Percentiles rank a stretch among this genome's conserved stretches.
phyloP scores from a whole-genome alignment of 2,888 invertebrate species.

The Kryphioiulus occultus region DNA sequence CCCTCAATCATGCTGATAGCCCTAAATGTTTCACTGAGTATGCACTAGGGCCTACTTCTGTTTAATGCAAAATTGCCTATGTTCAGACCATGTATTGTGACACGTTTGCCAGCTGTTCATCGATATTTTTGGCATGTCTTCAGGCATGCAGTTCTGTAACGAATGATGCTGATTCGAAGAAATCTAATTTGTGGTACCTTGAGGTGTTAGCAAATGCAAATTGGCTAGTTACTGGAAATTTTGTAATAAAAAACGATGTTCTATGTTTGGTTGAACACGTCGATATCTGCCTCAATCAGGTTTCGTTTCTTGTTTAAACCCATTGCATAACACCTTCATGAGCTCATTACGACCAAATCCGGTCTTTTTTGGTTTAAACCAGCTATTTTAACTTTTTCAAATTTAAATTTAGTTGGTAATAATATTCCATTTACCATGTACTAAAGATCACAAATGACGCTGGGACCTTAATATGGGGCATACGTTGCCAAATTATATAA shows the following conservation, averaged over 20 bases:
- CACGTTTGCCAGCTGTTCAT: not conserved
- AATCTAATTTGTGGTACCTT: constrained; percentile 5
- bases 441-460: too few relatives aligned
- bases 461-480: too few relatives aligned
- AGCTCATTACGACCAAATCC: not conserved
- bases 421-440: not conserved
- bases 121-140: not conserved
- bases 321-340: not conserved
- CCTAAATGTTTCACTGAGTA: too few relatives aligned
- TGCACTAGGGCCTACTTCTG: too few relatives aligned
- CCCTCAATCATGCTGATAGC: too few relatives aligned
- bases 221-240: constrained; percentile 4
- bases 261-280: not conserved
- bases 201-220: not conserved
- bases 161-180: constrained; percentile 11
- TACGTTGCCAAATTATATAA: too few relatives aligned
- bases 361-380: not conserved
- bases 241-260: not conserved
- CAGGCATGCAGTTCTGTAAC: not conserved
- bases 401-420: not conserved
- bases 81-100: not conserved
- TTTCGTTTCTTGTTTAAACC: not conserved
- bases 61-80: not conserved
- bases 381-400: not conserved
- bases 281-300: not conserved